These are phyloP conservation scores for Diachasmimorpha longicaudata DNA, from an alignment of 1,140 invertebrate genomes.

Conservation along the genomic window DNA sequence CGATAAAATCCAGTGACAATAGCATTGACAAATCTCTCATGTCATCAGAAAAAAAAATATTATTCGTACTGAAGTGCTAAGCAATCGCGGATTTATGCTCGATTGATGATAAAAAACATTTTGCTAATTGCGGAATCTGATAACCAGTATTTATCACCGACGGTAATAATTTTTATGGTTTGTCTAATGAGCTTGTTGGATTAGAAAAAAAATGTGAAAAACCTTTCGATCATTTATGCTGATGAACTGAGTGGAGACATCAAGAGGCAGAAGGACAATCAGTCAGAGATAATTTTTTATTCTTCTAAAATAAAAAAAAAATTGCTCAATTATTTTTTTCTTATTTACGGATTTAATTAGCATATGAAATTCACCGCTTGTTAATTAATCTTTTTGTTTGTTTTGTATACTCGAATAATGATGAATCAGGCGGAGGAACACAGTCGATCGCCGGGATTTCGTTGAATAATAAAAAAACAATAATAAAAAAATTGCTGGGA, in stretches of 20 bases:
- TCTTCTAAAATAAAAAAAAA: too few species aligned
- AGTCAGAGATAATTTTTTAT: neutral
- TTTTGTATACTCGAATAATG: too few species aligned
- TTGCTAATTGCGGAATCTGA: neutral
- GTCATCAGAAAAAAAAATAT: neutral
- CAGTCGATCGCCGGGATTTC: neutral
- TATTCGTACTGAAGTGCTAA: neutral
- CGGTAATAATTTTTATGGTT: neutral
- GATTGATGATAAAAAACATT: neutral
- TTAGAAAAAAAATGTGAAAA: neutral
- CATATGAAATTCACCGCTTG: too few species aligned
- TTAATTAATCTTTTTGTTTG: too few species aligned
- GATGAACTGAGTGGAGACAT: neutral
- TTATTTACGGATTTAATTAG: too few species aligned
- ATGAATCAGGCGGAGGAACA: neutral
- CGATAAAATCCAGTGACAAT: neutral
- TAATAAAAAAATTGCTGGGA: neutral
- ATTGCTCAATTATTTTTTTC: too few species aligned
- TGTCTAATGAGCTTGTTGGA: neutral
- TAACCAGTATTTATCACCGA: neutral
- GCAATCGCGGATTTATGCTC: neutral
- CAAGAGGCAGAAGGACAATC: neutral
- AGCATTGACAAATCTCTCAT: neutral
- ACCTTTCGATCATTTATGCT: neutral
- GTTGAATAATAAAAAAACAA: neutral